Percentiles rank a stretch among this genome's conserved stretches.
Evolutionary conservation across 2,113 vertebrate genomes (phyloP).

Genomic region (Brachypodius melanocephalos): DNA sequence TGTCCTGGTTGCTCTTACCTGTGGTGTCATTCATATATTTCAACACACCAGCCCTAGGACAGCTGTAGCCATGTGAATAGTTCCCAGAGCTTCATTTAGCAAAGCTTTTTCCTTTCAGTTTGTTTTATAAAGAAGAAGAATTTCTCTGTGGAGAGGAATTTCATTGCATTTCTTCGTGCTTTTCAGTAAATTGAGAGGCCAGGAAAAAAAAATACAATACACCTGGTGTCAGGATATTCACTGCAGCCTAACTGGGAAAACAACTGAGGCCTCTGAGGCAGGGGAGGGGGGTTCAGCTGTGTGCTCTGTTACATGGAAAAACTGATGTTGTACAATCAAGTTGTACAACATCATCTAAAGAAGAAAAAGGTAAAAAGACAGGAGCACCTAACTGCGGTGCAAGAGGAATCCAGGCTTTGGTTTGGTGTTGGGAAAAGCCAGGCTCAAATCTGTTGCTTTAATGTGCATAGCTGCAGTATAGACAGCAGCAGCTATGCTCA

Average conservation of each 20-base stretch:
- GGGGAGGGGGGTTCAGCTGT: background rate
- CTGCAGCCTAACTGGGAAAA: background rate
- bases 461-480: fast-evolving
- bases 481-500: background rate
- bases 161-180: background rate
- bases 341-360: background rate
- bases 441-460: background rate
- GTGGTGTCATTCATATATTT: background rate
- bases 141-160: background rate
- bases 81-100: background rate
- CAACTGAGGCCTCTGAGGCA: background rate
- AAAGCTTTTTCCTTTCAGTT: background rate
- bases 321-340: background rate
- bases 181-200: background rate
- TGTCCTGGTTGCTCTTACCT: background rate
- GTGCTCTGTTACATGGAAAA: background rate
- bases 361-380: background rate
- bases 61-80: background rate
- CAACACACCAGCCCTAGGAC: background rate
- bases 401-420: background rate
- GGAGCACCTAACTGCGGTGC: background rate
- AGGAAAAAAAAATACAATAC: background rate
- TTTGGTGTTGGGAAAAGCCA: background rate
- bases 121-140: background rate
- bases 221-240: background rate